Base-by-base conservation (phyloP, 1,140 invertebrate genomes). In the Aphaenogaster ashmeadi region DNA sequence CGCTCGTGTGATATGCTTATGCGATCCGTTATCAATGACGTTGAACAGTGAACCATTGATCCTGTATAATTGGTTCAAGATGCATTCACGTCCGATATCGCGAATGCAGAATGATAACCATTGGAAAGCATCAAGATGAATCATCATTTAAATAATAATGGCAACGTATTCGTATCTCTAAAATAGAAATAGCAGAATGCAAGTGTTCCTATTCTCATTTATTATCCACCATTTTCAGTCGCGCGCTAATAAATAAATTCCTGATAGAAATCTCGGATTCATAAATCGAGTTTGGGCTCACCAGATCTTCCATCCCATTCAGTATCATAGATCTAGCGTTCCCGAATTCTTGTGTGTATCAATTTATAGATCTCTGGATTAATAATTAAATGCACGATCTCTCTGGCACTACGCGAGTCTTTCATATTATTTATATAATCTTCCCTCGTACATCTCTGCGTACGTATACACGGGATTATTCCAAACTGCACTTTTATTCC, bases 31-130 rank as follows among this genome's bases (percentile, higher is more conserved):
- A 84, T 84, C 80, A 60, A 38, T 21, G 54, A 75, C n/a, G 27
- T 41, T 44, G 54, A 75, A 84, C 80, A 84, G 44, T 50, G 54
- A 38, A 56, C 38, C 69, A 75, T 84, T 84, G 80, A 84, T 60
- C 80, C 58, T 50, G 69, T 21, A 50, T 84, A 84, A 84, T 75
- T 84, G 33, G 5, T 52, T 84, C 69, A 75, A 84, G 80, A 84
- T 62, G 69, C 54, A 75, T 62, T 84, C 80, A n/a, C 13, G 13
- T 74, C 33, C 21, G 54, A 58, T 84, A 60, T 44, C 52, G n/a
- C 33, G 41, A 27, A 36, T 36, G 21, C 2, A 8, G 18, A 44
- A 36, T 5, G 15, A 60, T 74, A 58, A 74, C 3, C 56, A 38
- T 84, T 75, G 18, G 7, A 11, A 33, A 38, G 21, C 36, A n/a